phyloP scores from a whole-genome alignment of 2,113 vertebrate species.

The Calyptomena viridis region DNA sequence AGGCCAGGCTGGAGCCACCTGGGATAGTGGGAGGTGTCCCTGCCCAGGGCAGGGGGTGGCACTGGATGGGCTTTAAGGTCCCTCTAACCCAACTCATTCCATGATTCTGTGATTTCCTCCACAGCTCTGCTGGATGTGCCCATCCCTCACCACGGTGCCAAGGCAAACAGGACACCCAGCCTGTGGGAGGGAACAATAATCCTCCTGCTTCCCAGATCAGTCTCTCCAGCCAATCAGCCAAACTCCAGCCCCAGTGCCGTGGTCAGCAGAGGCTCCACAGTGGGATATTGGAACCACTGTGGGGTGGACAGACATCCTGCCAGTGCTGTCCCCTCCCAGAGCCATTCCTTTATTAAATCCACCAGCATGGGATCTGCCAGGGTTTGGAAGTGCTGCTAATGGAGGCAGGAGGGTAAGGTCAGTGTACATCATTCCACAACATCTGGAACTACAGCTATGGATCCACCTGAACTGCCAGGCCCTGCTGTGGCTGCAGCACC shows the following conservation, averaged over 20 bases:
- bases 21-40: neutral
- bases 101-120: neutral
- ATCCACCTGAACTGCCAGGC: neutral
- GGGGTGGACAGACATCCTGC: neutral
- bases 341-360: neutral
- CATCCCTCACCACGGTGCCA: neutral
- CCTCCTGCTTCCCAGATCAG: neutral
- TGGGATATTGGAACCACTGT: neutral
- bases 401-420: neutral
- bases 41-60: neutral
- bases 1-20: neutral
- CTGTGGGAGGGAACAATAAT: neutral
- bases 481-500: neutral
- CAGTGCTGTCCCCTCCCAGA: neutral
- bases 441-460: neutral
- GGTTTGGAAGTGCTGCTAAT: neutral
- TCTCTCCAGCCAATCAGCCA: neutral
- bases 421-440: neutral
- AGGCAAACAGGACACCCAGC: neutral
- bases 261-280: neutral
- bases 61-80: neutral
- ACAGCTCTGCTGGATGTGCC: neutral
- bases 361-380: neutral
- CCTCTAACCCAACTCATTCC: neutral
- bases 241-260: neutral